Evolutionary conservation across 37 sponge, comb jelly and placozoan species (phyloP).

Genomic region (Geodia barretti): DNA sequence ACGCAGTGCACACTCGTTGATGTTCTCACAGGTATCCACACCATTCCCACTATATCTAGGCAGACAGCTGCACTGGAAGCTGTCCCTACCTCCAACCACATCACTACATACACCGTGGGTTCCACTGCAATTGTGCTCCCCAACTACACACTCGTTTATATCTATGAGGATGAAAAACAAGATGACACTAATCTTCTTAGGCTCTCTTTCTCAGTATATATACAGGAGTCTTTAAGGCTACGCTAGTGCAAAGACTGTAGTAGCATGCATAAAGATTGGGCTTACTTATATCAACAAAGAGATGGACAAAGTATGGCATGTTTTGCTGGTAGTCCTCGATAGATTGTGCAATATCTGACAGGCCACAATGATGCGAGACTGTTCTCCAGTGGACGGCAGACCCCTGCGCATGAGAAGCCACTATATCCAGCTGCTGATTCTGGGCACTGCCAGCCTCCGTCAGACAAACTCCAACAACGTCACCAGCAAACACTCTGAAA

Average conservation of each 20-base stretch:
- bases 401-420: not conserved
- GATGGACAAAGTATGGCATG: not conserved
- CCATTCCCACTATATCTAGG: not conserved
- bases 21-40: not conserved
- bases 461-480: not conserved
- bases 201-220: too few species aligned
- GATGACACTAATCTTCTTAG: too few species aligned
- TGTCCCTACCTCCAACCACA: not conserved
- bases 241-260: not conserved
- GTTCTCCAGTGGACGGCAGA: not conserved
- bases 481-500: not conserved
- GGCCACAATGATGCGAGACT: not conserved
- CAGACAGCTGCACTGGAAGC: not conserved
- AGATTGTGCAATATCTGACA: not conserved
- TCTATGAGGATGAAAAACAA: not conserved
- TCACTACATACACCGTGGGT: not conserved
- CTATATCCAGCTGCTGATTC: not conserved
- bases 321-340: not conserved
- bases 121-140: not conserved
- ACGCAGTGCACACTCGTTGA: not conserved
- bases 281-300: not conserved
- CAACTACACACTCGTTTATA: not conserved
- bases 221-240: too few species aligned
- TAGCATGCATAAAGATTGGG: too few species aligned
- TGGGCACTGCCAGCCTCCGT: not conserved